Evolutionary conservation across 2,888 invertebrate species (phyloP).

Genomic region (Zhengitettix transpicula): DNA sequence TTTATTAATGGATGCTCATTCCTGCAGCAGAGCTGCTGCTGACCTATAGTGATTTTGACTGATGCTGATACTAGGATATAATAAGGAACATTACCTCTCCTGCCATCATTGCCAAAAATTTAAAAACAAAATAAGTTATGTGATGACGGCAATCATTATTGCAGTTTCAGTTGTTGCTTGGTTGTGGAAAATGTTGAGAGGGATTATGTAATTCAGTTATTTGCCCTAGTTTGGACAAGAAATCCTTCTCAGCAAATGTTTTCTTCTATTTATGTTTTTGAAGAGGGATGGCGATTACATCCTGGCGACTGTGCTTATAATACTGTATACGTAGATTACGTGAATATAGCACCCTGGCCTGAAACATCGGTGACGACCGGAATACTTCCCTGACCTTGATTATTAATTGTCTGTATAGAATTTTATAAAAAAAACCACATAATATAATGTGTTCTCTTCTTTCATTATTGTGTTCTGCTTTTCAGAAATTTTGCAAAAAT

Average conservation of each 20-base stretch:
- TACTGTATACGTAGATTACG: slow-evolving; percentile 8
- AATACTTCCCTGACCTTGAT: slow-evolving; percentile 9
- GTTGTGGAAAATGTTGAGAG: slow-evolving; percentile 3
- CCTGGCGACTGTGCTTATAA: slow-evolving; percentile 8
- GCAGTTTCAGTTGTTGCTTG: slow-evolving; percentile 4
- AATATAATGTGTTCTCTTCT: slow-evolving; percentile 9
- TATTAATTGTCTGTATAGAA: slow-evolving; percentile 10
- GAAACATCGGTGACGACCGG: slow-evolving; percentile 13
- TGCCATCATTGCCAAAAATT: slow-evolving; percentile 12
- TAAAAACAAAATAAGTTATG: neutral
- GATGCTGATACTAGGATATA: slow-evolving; percentile 1
- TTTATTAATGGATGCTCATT: slow-evolving; percentile 14
- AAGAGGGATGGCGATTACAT: neutral
- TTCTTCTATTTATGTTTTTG: neutral
- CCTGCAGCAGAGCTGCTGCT: slow-evolving; percentile 10
- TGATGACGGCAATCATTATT: neutral
- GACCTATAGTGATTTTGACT: slow-evolving; percentile 2
- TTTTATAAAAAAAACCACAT: slow-evolving; percentile 10
- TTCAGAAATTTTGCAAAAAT: slow-evolving; percentile 11
- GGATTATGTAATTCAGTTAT: neutral
- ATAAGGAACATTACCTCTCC: slow-evolving; percentile 5
- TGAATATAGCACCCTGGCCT: slow-evolving; percentile 9
- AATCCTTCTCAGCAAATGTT: neutral
- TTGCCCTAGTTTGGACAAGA: neutral
- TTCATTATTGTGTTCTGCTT: slow-evolving; percentile 12